Evolutionary conservation across 1,140 invertebrate genomes (phyloP), one percentile per base, ranked within the genome.

Genomic region (Plectrocnemia conspersa): DNA sequence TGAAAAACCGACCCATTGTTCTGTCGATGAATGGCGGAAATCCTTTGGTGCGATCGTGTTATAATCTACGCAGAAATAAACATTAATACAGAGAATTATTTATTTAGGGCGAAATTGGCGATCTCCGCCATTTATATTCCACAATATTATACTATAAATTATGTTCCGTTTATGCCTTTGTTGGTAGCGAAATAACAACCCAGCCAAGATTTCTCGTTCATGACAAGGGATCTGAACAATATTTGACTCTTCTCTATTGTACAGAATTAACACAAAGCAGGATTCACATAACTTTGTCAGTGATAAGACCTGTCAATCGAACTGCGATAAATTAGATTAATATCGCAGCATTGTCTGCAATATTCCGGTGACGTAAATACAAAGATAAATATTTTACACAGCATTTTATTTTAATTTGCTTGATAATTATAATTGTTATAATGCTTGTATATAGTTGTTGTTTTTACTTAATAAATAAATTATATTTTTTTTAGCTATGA

Each of bases 101-200:
- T 29, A 46, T 46, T 29, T 10, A 13, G 5, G 44, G 24, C 11
- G 27, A 35, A n/a, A 46, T 46, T 22, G 24, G 42, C 19, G 32
- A 46, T n/a, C n/a, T n/a, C 13, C 27, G 27, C 19, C 27, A 47
- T 23, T 10, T 47, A 25, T 47, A 5, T 4, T 11, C 7, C 23
- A 22, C 4, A 5, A 44, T 47, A 47, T 47, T 47, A 47, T 47
- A 16, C 29, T 19, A 47, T 47, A 47, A 47, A 33, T 33, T 47
- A 33, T 16, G 4, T 6, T 11, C 3, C 29, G 3, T 11, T 11
- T 16, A 5, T 7, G 44, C 7, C 29, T 47, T 47, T 47, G 23
- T 10, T 47, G 15, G 15, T 13, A 11, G 25, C 10, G 22, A 21
- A 21, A 33, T 47, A 47, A 47, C 22, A 47, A 47, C 29, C 27